Evolutionary conservation across 1,140 invertebrate species (phyloP).

Genomic region (Apolygus lucorum): DNA sequence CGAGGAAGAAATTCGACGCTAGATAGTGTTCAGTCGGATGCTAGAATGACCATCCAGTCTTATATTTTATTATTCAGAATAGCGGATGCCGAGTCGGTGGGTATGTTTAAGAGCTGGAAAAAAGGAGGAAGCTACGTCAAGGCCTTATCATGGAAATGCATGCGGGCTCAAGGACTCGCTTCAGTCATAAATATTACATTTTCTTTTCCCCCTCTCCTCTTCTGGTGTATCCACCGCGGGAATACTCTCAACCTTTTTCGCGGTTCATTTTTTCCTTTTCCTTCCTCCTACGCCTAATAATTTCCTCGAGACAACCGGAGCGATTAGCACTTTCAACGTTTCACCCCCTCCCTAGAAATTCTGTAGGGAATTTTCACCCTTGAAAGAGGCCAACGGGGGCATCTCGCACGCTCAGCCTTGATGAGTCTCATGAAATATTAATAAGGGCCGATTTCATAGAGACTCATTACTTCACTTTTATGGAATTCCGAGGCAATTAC

Average conservation of each 20-base stretch:
- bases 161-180: slow-evolving; percentile 8
- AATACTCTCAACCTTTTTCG: not conserved
- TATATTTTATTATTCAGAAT: not conserved
- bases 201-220: not conserved
- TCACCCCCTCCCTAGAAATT: not conserved
- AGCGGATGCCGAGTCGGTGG: not conserved
- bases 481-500: not conserved
- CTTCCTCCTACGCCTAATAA: not conserved
- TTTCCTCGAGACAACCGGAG: not conserved
- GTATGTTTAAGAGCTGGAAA: not conserved
- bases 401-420: not conserved
- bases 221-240: too few species aligned
- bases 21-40: too few species aligned
- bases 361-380: not conserved
- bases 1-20: too few species aligned
- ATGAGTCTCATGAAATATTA: not conserved
- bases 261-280: not conserved
- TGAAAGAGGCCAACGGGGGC: not conserved
- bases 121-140: not conserved
- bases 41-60: too few species aligned
- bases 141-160: slow-evolving; percentile 19
- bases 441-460: not conserved
- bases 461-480: not conserved
- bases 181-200: slow-evolving; percentile 18
- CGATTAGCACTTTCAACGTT: not conserved